Percentiles rank a stretch among this genome's conserved stretches.
Conservation (phyloP, 1,140 invertebrate genomes). For the Papilio polyxenes region DNA sequence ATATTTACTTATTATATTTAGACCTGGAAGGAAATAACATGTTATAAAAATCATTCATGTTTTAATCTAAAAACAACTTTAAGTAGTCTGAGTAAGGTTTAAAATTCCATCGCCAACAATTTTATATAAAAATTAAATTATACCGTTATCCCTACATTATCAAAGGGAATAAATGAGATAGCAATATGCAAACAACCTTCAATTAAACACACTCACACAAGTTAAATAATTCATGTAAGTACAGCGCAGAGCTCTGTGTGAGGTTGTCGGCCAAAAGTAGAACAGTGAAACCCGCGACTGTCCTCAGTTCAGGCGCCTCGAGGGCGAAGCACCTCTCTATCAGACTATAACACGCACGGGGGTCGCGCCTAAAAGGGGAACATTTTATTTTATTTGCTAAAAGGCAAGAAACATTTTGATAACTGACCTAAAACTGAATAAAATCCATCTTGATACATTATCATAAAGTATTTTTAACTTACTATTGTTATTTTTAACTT, state of each 20-base stretch:
- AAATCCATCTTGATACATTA: too few relatives aligned
- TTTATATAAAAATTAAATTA: too few relatives aligned
- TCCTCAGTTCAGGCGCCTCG: slow-evolving; percentile 52
- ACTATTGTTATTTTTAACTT: too few relatives aligned
- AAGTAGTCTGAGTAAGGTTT: too few relatives aligned
- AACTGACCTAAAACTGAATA: too few relatives aligned
- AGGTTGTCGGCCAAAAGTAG: slow-evolving; percentile 62
- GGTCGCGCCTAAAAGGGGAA: slow-evolving; percentile 52
- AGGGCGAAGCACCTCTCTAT: slow-evolving; percentile 62
- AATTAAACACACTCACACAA: slow-evolving; percentile 56
- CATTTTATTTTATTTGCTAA: too few relatives aligned
- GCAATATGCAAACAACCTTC: too few relatives aligned
- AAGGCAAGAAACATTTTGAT: background rate
- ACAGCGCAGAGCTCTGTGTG: slow-evolving; percentile 55
- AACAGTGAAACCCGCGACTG: slow-evolving; percentile 56
- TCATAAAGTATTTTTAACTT: too few relatives aligned
- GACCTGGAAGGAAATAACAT: slow-evolving; percentile 53
- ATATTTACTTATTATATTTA: slow-evolving; percentile 69
- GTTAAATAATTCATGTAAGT: slow-evolving; percentile 67
- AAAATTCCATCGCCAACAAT: too few relatives aligned
- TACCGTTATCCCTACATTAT: too few relatives aligned
- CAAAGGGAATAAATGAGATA: too few relatives aligned
- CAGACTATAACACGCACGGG: slow-evolving; percentile 62
- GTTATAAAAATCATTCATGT: too few relatives aligned
- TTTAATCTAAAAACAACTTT: background rate